These are phyloP conservation scores for Saccostrea glomerata DNA, from an alignment of 1,140 invertebrate species.

Conservation along the genomic window DNA sequence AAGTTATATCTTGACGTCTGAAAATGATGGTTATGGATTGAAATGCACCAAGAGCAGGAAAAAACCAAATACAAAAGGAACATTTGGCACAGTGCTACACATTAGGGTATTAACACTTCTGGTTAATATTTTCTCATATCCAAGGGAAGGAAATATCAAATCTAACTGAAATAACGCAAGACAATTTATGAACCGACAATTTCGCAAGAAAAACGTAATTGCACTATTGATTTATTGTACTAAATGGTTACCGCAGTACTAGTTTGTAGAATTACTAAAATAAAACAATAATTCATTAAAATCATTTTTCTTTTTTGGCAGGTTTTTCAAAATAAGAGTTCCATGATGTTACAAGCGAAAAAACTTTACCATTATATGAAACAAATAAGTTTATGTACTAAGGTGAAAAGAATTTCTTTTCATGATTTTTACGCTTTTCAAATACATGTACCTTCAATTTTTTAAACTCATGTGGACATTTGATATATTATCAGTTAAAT, in stretches of 20 bases:
- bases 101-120: neutral
- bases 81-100: neutral
- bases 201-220: too few species aligned
- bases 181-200: too few species aligned
- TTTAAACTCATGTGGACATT: neutral
- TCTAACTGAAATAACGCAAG: too few species aligned
- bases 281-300: neutral
- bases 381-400: slow-evolving; percentile 19
- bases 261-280: too few species aligned
- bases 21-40: neutral
- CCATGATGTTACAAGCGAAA: slow-evolving; percentile 9
- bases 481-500: neutral
- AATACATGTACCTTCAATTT: neutral
- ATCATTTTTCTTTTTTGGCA: neutral
- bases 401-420: neutral
- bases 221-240: too few species aligned
- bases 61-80: neutral
- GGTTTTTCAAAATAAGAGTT: slow-evolving; percentile 7
- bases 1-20: slow-evolving; percentile 1
- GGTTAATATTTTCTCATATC: neutral
- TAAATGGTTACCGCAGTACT: too few species aligned
- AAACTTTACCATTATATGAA: neutral
- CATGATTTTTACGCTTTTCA: too few species aligned
- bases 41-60: neutral
- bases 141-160: too few species aligned